Evolutionary conservation across 2,113 vertebrate genomes (phyloP).

Genomic region (Megaleporinus macrocephalus): DNA sequence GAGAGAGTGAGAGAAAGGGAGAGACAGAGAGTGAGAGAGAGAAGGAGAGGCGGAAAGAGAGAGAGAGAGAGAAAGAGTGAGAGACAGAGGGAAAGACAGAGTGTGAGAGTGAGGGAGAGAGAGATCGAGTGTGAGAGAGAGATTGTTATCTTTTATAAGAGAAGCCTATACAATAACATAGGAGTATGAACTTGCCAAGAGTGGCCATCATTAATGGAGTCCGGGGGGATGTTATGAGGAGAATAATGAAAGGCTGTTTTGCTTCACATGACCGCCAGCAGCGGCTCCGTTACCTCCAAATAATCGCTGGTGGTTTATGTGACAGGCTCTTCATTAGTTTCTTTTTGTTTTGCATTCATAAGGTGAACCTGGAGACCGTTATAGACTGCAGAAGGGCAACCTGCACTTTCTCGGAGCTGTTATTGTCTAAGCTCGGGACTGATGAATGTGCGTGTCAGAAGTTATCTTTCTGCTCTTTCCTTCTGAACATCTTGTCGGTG

Average conservation of each 20-base stretch:
- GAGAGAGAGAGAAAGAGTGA: not conserved
- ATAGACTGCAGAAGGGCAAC: not conserved
- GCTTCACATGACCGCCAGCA: not conserved
- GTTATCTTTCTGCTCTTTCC: not conserved
- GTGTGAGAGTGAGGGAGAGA: not conserved
- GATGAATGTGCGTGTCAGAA: slow-evolving; percentile 11
- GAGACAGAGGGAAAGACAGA: not conserved
- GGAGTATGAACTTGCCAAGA: slow-evolving; percentile 36
- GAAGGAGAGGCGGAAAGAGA: not conserved
- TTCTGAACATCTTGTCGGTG: not conserved
- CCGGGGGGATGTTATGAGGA: not conserved
- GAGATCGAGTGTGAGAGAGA: no score
- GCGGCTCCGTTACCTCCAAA: slow-evolving; percentile 16
- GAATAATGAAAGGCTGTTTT: slow-evolving; percentile 45
- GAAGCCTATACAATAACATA: slow-evolving; percentile 36
- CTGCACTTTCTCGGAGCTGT: not conserved
- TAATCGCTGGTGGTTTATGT: slow-evolving; percentile 19
- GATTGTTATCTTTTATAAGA: slow-evolving; percentile 54
- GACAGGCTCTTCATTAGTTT: slow-evolving; percentile 13
- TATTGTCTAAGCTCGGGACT: not conserved
- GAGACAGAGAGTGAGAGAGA: slow-evolving; percentile 18
- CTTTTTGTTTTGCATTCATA: slow-evolving; percentile 5
- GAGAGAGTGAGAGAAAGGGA: slow-evolving; percentile 6
- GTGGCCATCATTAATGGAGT: slow-evolving; percentile 47
- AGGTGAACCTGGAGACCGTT: not conserved